Evolutionary conservation across 53 echinoderm and acorn worm genomes (phyloP), one percentile per base, ranked within the genome.

Genomic region (Apostichopus leukothele): DNA sequence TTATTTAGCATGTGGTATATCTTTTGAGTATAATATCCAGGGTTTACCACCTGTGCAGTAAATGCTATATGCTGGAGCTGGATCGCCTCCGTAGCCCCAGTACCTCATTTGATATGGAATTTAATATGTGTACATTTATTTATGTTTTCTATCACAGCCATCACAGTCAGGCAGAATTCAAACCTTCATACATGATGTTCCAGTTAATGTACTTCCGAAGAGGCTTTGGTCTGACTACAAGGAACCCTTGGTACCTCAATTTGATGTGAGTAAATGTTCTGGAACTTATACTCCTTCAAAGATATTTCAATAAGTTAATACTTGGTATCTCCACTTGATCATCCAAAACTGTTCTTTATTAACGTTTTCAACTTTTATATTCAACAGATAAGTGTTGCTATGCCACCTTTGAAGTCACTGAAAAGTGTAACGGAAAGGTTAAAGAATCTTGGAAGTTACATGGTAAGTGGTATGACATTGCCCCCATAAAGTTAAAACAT

Each of bases 381-480:
- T 16, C 16, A 16, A 11, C 84, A 97, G 98, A 94, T 96, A 20
- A 97, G 95, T 78, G 94, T 97, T 51, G 89, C 90, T 75, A 97
- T 97, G 98, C 98, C 98, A 84, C 93, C 98, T 20, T 90, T 97
- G 71, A 97, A 94, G 81, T 91, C 93, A 16, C 78, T 97, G 16
- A 88, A 91, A 77, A 95, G 91, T 74, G 94, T 97, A 16, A 90
- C 94, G 50, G 98, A 97, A 76, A 95, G 95, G 83, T 93, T 97
- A 94, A 97, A 95, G 89, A 97, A 97, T 75, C 94, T 97, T 11
- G 93, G 98, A 13, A 95, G 91, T 59, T 95, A 97, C 76, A 74
- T 97, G 89, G 98, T 97, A 83, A 92, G 91, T 86, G 80, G 63
- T 63, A 11, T 16, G 4, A 63, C 16, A 63, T 63, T 63, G 39